Base-by-base conservation (phyloP, 2,113 vertebrate species). In the Salminus brasiliensis region DNA sequence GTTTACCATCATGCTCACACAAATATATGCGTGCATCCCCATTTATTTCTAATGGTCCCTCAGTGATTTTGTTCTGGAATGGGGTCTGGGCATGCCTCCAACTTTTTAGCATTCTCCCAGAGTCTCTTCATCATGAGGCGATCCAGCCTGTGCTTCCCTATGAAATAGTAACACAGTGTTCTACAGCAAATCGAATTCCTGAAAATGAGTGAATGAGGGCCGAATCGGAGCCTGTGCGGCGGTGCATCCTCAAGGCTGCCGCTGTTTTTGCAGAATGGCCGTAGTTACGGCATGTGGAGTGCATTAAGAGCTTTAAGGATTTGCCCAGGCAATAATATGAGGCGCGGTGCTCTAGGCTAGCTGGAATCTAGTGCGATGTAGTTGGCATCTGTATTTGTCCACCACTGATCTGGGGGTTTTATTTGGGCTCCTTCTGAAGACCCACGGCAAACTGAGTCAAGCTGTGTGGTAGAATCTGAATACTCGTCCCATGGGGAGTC, bases 371-470 rank as follows among this genome's bases (percentile, higher is more conserved):
- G 27, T 69, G 49, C 29, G 34, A 23, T 11, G 27, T 78, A 29
- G 43, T 25, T 39, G 29, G 41, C 62, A 27, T 79, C 69, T 63
- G 36, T 63, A 23, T 34, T 72, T n/a, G 62, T 32, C 62, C 7
- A 16, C 30, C 23, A n/a, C 21, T 72, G 68, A 72, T 79, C 68
- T 63, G 29, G 18, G 45, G 45, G 39, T 36, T 39, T 79, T 53
- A n/a, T 72, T 63, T 34, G 49, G 67, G 76, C 67, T 49, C 60
- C 62, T 76, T 57, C 43, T 57, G n/a, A 18, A 30, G 65, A 13
- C 75, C 75, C 75, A 69, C 52, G 5, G 27, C 68, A 49, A 57
- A 55, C 74, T 62, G 69, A 72, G 77, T 72, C 77, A 52, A 52
- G 69, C 34, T 29, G 29, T 62, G 41, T 60, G 67, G 23, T 57